Evolutionary conservation across 2,888 invertebrate genomes (phyloP).

Genomic region (Pelosia muscerda): DNA sequence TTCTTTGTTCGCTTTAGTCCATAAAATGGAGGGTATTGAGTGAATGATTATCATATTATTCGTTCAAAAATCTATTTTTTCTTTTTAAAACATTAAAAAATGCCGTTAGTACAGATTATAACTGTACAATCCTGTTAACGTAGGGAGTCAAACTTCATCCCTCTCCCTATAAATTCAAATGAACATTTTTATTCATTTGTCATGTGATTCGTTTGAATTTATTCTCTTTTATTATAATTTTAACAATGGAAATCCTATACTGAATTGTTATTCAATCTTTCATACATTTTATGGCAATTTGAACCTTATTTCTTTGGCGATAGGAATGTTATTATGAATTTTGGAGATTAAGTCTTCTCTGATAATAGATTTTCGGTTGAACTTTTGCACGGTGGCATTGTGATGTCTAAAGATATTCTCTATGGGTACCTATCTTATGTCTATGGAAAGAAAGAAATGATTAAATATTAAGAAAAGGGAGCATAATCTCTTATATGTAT

Average conservation of each 20-base stretch:
- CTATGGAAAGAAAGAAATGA: conserved; percentile 33
- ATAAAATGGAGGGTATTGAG: neutral
- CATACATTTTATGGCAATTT: neutral
- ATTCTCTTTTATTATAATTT: conserved; percentile 43
- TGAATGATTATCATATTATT: neutral
- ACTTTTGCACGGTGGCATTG: conserved; percentile 50
- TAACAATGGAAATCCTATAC: conserved; percentile 44
- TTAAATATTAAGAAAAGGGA: conserved; percentile 25
- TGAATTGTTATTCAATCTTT: conserved; percentile 14
- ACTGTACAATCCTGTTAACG: conserved; percentile 17
- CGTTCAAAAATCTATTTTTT: neutral
- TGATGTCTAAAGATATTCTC: conserved; percentile 36
- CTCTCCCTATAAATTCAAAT: conserved; percentile 29
- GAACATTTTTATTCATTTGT: conserved; percentile 50
- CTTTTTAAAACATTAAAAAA: neutral
- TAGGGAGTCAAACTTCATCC: conserved; percentile 5
- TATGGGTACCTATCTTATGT: conserved; percentile 38
- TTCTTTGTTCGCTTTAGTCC: neutral
- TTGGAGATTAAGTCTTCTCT: conserved; percentile 15
- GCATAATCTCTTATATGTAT: conserved; percentile 14
- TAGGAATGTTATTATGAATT: neutral
- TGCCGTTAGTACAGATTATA: conserved; percentile 4
- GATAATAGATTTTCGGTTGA: conserved; percentile 42
- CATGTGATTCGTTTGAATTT: conserved; percentile 45
- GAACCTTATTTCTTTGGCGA: conserved; percentile 4